Conservation (phyloP, 2,888 invertebrate species). For the Callosobruchus maculatus region DNA sequence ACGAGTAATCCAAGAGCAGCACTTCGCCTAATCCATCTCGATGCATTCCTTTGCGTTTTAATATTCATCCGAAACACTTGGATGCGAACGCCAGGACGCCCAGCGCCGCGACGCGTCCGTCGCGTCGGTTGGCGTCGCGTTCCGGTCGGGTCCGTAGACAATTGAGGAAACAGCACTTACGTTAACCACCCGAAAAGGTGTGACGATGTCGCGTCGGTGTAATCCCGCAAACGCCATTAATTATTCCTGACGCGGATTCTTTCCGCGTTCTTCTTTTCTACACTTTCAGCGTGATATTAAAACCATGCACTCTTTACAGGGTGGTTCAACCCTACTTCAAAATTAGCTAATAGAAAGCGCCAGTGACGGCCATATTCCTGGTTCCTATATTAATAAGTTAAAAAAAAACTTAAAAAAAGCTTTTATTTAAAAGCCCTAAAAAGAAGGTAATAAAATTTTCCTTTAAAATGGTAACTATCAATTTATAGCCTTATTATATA, state of each 20-base stretch:
- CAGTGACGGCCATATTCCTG: too few relatives aligned
- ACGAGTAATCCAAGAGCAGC: conserved; percentile 53
- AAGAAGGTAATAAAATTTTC: too few relatives aligned
- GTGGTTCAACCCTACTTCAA: not conserved
- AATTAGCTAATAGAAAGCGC: too few relatives aligned
- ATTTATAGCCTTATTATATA: too few relatives aligned
- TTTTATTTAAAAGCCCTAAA: too few relatives aligned
- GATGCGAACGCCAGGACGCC: conserved; percentile 32
- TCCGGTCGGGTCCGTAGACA: conserved; percentile 29
- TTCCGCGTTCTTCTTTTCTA: not conserved
- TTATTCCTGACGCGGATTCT: conserved; percentile 11
- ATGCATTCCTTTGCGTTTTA: conserved; percentile 49
- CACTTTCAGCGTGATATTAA: not conserved
- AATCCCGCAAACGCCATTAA: conserved; percentile 21
- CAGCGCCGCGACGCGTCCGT: too few relatives aligned
- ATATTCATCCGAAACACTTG: conserved; percentile 48
- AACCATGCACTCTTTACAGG: not conserved
- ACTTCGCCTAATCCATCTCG: conserved; percentile 49
- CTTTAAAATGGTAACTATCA: too few relatives aligned
- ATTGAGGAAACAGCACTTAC: conserved; percentile 46
- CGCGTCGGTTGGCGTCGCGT: not conserved
- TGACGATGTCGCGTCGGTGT: conserved; percentile 25
- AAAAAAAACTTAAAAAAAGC: too few relatives aligned
- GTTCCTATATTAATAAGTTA: too few relatives aligned
- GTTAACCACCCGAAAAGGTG: conserved; percentile 36